Conservation (phyloP, 2,888 invertebrate genomes). For the Drosophila emarginata region DNA sequence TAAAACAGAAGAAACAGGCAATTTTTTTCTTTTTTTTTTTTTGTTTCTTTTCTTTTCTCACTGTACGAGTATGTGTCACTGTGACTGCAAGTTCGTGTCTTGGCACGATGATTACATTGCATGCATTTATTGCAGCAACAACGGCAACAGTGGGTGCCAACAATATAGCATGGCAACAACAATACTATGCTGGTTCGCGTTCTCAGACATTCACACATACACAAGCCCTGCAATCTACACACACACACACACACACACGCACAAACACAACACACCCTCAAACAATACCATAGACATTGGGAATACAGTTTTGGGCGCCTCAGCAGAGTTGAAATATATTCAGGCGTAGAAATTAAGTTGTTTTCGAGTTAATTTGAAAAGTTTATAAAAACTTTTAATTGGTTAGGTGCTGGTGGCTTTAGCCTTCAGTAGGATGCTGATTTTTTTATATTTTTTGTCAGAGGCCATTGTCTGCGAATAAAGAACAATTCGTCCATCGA, state of each 20-base stretch:
- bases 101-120: constrained; percentile 17
- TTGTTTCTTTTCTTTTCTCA: constrained; percentile 17
- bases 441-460: constrained; percentile 12
- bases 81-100: constrained; percentile 12
- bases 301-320: constrained; percentile 41
- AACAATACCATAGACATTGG: constrained; percentile 24
- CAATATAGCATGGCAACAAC: constrained; percentile 12
- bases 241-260: constrained; percentile 11
- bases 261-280: background rate
- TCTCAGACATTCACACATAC: constrained; percentile 27
- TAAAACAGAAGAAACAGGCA: constrained; percentile 29
- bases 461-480: constrained; percentile 11
- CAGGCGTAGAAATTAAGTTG: constrained; percentile 59
- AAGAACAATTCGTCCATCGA: constrained; percentile 5
- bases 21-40: constrained; percentile 47
- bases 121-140: constrained; percentile 15
- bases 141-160: constrained; percentile 1
- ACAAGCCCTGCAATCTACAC: constrained; percentile 3
- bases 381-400: constrained; percentile 64
- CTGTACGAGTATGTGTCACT: constrained; percentile 16
- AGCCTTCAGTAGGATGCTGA: constrained; percentile 20
- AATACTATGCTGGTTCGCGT: constrained; percentile 17
- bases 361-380: constrained; percentile 66
- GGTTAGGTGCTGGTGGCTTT: constrained; percentile 56
- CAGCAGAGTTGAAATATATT: constrained; percentile 42